These are phyloP conservation scores for Cyclopterus lumpus DNA, from an alignment of 2,797 vertebrate species.

Conservation along the genomic window DNA sequence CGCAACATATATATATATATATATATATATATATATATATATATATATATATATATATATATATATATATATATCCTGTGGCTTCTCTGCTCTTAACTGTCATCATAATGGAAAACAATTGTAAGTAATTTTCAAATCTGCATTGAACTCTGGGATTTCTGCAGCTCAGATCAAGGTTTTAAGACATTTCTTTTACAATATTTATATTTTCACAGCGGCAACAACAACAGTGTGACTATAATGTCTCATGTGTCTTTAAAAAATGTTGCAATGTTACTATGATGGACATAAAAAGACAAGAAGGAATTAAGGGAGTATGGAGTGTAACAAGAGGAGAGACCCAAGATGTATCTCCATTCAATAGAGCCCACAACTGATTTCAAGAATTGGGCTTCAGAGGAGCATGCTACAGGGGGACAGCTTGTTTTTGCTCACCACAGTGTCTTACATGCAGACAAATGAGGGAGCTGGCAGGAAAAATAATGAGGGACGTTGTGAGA, in stretches of 20 bases:
- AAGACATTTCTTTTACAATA: conserved; percentile 48
- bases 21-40: too few species aligned
- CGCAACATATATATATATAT: conserved; percentile 32
- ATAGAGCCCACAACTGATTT: conserved; percentile 61
- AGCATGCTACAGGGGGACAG: conserved; percentile 36
- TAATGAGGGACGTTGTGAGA: conserved; percentile 68
- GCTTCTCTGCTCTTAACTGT: conserved; percentile 25
- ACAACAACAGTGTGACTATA: conserved; percentile 14
- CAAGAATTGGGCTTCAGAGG: conserved; percentile 57
- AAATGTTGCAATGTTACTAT: conserved; percentile 19
- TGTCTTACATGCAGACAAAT: conserved; percentile 75
- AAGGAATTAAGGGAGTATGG: conserved; percentile 15
- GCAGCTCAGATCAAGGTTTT: conserved; percentile 35
- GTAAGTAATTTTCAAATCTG: conserved; percentile 11
- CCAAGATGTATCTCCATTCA: conserved; percentile 62
- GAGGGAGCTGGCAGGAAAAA: conserved; percentile 71
- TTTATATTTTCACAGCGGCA: conserved; percentile 32
- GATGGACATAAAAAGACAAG: conserved; percentile 36
- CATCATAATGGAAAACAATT: conserved; percentile 10
- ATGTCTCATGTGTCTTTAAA: conserved; percentile 29
- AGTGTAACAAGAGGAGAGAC: conserved; percentile 43
- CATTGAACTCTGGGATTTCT: conserved; percentile 14
- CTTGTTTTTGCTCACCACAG: conserved; percentile 67
- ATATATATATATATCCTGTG: too few species aligned
- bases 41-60: too few species aligned